These are phyloP conservation scores for Sarcophaga carnaria DNA, from an alignment of 2,888 invertebrate genomes.

Conservation along the genomic window DNA sequence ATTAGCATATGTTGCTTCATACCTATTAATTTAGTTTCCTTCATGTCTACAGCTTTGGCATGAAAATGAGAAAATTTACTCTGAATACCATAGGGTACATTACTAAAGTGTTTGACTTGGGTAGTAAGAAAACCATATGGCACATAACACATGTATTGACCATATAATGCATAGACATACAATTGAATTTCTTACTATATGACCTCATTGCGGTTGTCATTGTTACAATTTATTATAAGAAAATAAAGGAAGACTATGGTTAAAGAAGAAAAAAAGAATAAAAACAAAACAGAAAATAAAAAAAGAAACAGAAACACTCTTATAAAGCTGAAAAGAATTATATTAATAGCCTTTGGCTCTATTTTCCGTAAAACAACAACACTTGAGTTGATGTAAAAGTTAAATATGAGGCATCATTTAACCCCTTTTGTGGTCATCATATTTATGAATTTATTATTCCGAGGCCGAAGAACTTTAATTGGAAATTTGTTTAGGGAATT, in stretches of 20 bases:
- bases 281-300: too few relatives aligned
- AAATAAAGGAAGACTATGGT: conserved; percentile 39
- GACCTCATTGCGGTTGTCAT: conserved; percentile 70
- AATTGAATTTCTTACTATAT: conserved; percentile 68
- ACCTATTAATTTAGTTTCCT: conserved; percentile 28
- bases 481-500: too few relatives aligned
- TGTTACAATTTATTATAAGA: conserved; percentile 69
- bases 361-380: conserved; percentile 20
- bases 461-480: too few relatives aligned
- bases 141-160: conserved; percentile 24
- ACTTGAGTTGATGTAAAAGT: conserved; percentile 44
- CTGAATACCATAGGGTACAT: conserved; percentile 18
- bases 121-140: conserved; percentile 45
- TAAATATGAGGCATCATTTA: conserved; percentile 30
- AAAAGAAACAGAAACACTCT: not conserved
- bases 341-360: conserved; percentile 66
- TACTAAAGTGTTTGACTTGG: conserved; percentile 29
- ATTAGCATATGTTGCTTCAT: conserved; percentile 62
- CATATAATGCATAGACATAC: conserved; percentile 48
- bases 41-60: not conserved
- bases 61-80: conserved; percentile 52
- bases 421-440: conserved; percentile 7
- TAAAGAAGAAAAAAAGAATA: not conserved
- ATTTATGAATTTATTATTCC: not conserved
- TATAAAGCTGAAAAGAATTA: conserved; percentile 52